These are phyloP conservation scores for Clamator glandarius DNA, from an alignment of 2,797 vertebrate genomes.

Conservation along the genomic window DNA sequence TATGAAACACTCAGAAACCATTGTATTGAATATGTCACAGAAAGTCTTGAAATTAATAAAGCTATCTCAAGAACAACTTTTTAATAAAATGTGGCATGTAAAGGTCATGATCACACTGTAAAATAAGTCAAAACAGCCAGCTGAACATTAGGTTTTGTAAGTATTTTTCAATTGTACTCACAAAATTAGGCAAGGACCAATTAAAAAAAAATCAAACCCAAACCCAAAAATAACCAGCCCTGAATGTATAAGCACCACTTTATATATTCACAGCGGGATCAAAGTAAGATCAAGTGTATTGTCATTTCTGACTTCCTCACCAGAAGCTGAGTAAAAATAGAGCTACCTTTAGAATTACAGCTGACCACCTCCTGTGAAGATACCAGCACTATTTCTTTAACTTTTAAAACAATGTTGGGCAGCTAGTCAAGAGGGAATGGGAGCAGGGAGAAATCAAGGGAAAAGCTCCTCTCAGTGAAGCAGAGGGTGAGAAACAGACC, in stretches of 20 bases:
- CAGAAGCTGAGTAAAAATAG: neutral
- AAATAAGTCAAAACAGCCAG: neutral
- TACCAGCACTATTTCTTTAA: neutral
- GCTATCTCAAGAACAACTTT: neutral
- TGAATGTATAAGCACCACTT: neutral
- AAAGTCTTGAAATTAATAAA: neutral
- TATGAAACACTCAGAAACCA: neutral
- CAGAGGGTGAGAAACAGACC: neutral
- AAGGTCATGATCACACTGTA: neutral
- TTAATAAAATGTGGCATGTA: neutral
- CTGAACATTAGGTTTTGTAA: neutral
- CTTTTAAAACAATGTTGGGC: neutral
- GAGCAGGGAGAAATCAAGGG: neutral
- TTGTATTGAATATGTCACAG: neutral
- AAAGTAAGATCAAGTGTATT: slow-evolving; percentile 34
- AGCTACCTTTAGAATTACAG: neutral
- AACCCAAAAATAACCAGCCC: neutral
- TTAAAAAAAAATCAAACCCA: neutral
- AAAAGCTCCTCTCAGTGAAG: neutral
- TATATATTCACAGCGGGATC: neutral
- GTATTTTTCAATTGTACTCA: neutral
- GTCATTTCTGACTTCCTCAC: slow-evolving; percentile 17
- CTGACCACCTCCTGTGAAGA: neutral
- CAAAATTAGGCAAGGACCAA: neutral
- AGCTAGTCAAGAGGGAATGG: accelerated